These are phyloP conservation scores for Anguilla anguilla DNA, from an alignment of 2,797 vertebrate species.

Conservation along the genomic window DNA sequence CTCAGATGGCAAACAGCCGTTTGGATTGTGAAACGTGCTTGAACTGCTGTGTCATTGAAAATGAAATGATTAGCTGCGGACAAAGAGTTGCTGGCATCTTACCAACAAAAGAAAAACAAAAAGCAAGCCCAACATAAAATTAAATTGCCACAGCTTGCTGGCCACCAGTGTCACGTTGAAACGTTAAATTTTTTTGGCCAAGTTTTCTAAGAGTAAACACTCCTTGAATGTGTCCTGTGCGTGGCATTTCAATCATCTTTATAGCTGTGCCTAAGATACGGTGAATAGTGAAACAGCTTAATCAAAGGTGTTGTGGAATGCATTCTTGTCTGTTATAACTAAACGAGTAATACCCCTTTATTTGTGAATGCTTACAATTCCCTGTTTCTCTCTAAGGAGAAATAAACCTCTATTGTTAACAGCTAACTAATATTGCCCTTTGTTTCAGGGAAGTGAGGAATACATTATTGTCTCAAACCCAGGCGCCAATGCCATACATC, in stretches of 20 bases:
- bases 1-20: neutral
- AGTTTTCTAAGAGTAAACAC: slow-evolving; percentile 1
- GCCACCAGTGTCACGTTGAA: neutral
- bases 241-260: slow-evolving; percentile 18
- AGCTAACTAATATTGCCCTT: slow-evolving; percentile 27
- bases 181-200: neutral
- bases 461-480: slow-evolving; percentile 36
- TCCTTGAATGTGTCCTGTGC: neutral
- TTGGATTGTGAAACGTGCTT: neutral
- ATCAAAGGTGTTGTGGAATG: neutral
- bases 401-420: slow-evolving; percentile 26
- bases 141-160: neutral
- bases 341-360: neutral
- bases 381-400: neutral
- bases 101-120: neutral
- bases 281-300: neutral
- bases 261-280: neutral
- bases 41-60: neutral
- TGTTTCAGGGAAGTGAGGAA: slow-evolving; percentile 23
- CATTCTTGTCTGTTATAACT: neutral
- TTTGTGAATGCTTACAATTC: neutral
- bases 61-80: slow-evolving; percentile 1
- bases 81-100: neutral
- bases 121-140: neutral
- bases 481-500: slow-evolving; percentile 52